Base-by-base conservation (phyloP, 1,140 invertebrate genomes). In the Drosophila truncata region DNA sequence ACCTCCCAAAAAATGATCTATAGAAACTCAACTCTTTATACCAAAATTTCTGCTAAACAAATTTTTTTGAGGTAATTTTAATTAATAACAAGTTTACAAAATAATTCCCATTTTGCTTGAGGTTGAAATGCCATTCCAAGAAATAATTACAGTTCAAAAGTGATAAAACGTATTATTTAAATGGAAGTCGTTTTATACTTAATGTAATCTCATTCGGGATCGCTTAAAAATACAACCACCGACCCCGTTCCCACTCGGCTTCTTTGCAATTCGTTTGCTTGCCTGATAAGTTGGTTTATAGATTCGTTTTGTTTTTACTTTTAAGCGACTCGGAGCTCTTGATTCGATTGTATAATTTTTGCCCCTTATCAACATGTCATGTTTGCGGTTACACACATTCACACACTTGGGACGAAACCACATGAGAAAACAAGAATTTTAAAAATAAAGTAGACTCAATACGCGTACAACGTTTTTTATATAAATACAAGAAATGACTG, bases 261-360 rank as follows among this genome's bases (percentile, higher is more conserved):
- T 33, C 18, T 25, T 6, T 29, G 31, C 42, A 41, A 60, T 74
- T 74, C 74, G 71, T 47, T 55, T 55, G 27, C 69, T 55, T 64
- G 37, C 37, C 57, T 62, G 71, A 74, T 74, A 74, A 74, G 25
- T 33, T 33, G 37, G 25, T 6, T 66, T 66, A 66, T 67, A 39
- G 62, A 47, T 67, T 66, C 20, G 33, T 20, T 67, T 33, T 49
- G 33, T 49, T 66, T 65, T 67, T 67, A 66, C 65, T 67, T 63
- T 67, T 14, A 39, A 67, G 23, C 25, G 8, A 47, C 25, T 67
- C 27, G n/a, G 1, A 33, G 47, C 25, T 66, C 65, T 61, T 46
- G 69, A 47, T 61, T 63, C 57, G 70, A 74, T 74, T 74, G 71
- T 74, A 74, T 63, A 74, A 74, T 63, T 47, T 73, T 44, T 35